Base-by-base conservation (phyloP, 2,888 invertebrate genomes). In the Meganola albula region DNA sequence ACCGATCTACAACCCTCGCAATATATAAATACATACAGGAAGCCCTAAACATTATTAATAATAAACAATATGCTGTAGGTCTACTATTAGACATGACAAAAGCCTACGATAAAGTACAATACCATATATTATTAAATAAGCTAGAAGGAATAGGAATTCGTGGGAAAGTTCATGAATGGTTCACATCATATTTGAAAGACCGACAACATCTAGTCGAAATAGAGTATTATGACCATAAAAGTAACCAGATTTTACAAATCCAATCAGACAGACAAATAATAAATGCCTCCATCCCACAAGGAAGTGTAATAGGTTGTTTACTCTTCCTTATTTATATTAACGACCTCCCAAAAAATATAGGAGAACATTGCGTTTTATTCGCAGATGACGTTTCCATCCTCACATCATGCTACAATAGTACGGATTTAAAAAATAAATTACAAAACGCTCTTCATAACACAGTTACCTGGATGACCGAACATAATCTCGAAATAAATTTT, bases 21-120 rank as follows among this genome's bases (percentile, higher is more conserved):
- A 34, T 40, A 2, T 40, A 35, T 10, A 36, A 32, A 22, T 37
- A 35, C 16, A 30, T 40, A 5, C 30, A 40, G 10, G 16, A 37
- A 20, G 27, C 25, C 8, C 13, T 44, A 10, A 12, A 44, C 4
- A 10, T 13, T 4, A 33, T 37, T 10, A 31, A 37, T 12, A 28
- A 37, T 12, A 39, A 41, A 26, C 31, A 41, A 12, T 31, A 39
- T 27, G 43, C 46, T 4, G 29, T 40, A 11, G 44, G 45, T 9
- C 24, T 47, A 7, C 23, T 49, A 18, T 32, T 49, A 5, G 52
- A 48, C 16, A 47, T 52, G 47, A 37, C 37, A 4, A 49, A 49
- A 30, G 52, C 48, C 4, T 52, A 47, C 12, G 52, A 52, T 25
- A 34, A 27, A 24, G 45, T 52, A 2, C 18, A 16, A 16, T 36